Conservation (phyloP, 2,113 vertebrate genomes). For the Odontophorus gujanensis region DNA sequence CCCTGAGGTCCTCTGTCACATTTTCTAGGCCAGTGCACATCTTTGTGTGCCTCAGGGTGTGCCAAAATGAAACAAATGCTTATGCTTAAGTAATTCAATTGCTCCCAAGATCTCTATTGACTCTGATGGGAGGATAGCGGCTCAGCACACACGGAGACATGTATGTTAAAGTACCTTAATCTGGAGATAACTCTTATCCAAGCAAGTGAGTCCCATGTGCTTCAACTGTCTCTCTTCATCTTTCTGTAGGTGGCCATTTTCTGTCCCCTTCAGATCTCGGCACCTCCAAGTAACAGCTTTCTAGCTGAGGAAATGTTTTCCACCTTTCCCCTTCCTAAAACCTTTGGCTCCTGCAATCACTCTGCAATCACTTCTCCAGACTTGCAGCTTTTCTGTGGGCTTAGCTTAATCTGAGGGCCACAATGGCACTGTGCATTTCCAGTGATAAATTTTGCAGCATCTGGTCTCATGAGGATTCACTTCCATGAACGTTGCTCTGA, state of each 20-base stretch:
- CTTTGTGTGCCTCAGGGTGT: background rate
- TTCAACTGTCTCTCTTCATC: background rate
- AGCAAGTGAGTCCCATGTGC: background rate
- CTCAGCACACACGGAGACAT: background rate
- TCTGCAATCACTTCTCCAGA: background rate
- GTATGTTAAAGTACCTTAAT: background rate
- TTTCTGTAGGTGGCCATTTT: background rate
- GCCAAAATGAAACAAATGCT: background rate
- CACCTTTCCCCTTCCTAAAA: background rate
- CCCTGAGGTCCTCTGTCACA: background rate
- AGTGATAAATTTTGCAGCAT: conserved; percentile 29
- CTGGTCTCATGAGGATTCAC: conserved; percentile 1
- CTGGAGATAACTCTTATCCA: background rate
- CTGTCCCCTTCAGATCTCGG: background rate
- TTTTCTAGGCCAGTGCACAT: background rate
- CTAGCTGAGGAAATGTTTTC: background rate
- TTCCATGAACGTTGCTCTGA: background rate
- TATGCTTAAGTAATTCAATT: background rate
- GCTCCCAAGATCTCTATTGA: background rate
- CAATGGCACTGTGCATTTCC: background rate
- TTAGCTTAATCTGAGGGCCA: background rate
- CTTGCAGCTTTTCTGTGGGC: background rate
- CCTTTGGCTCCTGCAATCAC: background rate
- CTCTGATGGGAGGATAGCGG: background rate
- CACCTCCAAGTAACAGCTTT: background rate